These are phyloP conservation scores for Rhingia campestris DNA, from an alignment of 2,888 invertebrate genomes.

Conservation along the genomic window DNA sequence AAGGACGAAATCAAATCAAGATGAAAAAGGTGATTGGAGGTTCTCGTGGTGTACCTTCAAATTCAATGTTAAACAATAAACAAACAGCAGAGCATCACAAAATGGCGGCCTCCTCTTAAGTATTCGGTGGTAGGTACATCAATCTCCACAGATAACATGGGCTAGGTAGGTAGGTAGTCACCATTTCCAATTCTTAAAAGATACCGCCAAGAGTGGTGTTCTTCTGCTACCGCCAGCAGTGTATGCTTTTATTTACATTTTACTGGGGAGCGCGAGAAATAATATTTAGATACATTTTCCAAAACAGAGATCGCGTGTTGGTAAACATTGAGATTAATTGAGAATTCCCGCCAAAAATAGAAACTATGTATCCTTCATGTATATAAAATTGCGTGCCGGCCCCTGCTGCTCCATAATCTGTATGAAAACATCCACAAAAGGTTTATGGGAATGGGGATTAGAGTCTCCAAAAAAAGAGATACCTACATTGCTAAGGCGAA, in stretches of 20 bases:
- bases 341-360: slow-evolving; percentile 44
- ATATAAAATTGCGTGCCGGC: too few relatives aligned
- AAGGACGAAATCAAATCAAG: slow-evolving; percentile 45
- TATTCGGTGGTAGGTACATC: background rate
- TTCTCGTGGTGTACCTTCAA: background rate
- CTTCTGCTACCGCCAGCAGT: background rate
- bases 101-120: slow-evolving; percentile 1
- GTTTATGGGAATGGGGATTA: too few relatives aligned
- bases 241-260: background rate
- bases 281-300: slow-evolving; percentile 17
- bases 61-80: background rate
- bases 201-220: slow-evolving; percentile 4
- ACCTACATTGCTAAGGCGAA: too few relatives aligned
- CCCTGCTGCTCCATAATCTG: too few relatives aligned
- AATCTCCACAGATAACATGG: background rate
- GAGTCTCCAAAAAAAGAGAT: too few relatives aligned
- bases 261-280: background rate
- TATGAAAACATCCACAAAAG: too few relatives aligned
- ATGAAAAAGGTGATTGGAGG: background rate
- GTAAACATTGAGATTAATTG: slow-evolving; percentile 43
- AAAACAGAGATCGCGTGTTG: background rate
- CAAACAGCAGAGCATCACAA: background rate
- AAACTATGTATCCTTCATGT: background rate
- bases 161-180: background rate
- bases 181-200: slow-evolving; percentile 4